Base-by-base conservation (phyloP, 2,888 invertebrate genomes). In the Cephus runcator region DNA sequence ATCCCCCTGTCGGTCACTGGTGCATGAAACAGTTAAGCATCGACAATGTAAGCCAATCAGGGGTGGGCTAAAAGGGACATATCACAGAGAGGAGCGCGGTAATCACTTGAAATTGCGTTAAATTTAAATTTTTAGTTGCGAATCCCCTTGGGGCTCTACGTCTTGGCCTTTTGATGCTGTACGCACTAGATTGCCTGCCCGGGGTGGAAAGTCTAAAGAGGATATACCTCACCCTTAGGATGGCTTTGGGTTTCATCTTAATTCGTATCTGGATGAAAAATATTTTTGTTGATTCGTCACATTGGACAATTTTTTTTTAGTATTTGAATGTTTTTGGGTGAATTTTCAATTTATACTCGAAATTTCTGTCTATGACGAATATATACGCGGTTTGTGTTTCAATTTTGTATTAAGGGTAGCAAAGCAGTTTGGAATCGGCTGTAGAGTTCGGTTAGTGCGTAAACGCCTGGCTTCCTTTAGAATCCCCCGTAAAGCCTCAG, bases 31-130 rank as follows among this genome's bases (percentile, higher is more conserved):
- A 88, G 90, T 91, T 90, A 90, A 91, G 91, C 90, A 90, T 88
- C 90, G 90, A 91, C 91, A 91, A 91, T 91, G 89, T 91, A 91
- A 91, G 91, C 91, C 90, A 90, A 91, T 91, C 91, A 91, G 88
- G 84, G 86, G 84, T 81, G 85, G 85, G 84, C 78, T 75, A 71
- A 69, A 75, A 79, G 77, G 76, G 77, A 76, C 56, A 73, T 69
- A 77, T 76, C 73, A 75, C 73, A 74, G 84, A 83, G 83, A 84
- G 82, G 81, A 85, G 85, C 87, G 84, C 83, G 88, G 88, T 91
- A 91, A 91, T 91, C 90, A 90, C 86, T 85, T 78, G 87, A 84
- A 88, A 91, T 91, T 91, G 88, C 88, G 89, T 91, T 91, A 89
- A 89, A 88, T 87, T 89, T 88, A 85, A 85, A 88, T 90, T 90